These are phyloP conservation scores for Smithornis capensis DNA, from an alignment of 2,113 vertebrate species.

Conservation along the genomic window DNA sequence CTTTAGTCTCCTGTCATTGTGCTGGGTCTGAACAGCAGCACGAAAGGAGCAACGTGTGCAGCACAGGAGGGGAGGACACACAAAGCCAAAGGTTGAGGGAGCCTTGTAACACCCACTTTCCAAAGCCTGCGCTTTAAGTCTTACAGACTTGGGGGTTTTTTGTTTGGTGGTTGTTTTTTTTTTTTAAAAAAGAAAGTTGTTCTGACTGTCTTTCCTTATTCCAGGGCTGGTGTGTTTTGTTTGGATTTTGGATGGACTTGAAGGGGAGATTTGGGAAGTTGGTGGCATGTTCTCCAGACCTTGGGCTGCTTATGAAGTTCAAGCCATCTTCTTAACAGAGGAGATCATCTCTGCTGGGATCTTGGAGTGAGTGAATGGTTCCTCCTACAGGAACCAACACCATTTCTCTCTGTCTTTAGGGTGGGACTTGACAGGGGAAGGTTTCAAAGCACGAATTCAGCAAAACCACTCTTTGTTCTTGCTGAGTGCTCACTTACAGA, in stretches of 20 bases:
- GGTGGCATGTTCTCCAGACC: not conserved
- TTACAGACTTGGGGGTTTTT: too few species aligned
- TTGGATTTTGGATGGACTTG: not conserved
- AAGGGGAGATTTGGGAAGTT: not conserved
- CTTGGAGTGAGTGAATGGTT: rapidly evolving
- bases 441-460: not conserved
- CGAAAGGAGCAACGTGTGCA: not conserved
- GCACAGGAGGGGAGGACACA: not conserved
- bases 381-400: not conserved
- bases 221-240: not conserved
- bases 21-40: not conserved
- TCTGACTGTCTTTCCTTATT: not conserved
- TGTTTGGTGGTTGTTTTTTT: too few species aligned
- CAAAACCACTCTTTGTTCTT: not conserved
- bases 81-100: not conserved
- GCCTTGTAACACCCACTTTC: not conserved
- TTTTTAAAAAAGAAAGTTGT: not conserved
- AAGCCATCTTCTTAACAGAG: not conserved
- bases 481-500: not conserved
- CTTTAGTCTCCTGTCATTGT: not conserved
- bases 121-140: not conserved
- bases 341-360: not conserved
- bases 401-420: not conserved
- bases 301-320: not conserved
- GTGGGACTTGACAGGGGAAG: not conserved